phyloP scores from a whole-genome alignment of 2,113 vertebrate species.

The Pygoscelis antarcticus region DNA sequence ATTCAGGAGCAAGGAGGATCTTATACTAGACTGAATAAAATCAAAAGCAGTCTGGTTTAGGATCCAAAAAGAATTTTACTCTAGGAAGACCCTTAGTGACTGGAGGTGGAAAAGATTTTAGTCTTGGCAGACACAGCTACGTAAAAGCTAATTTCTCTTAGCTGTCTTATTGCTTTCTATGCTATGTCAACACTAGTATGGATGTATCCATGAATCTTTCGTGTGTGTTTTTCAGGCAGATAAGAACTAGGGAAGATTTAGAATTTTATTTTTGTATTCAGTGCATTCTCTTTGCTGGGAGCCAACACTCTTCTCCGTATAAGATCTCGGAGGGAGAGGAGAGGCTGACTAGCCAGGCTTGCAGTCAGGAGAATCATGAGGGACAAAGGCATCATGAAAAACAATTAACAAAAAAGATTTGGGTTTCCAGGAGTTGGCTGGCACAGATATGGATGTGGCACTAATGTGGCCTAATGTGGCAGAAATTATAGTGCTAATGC shows the following conservation, averaged over 20 bases:
- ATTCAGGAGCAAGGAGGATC: conserved; percentile 36
- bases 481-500: conserved; percentile 15
- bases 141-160: conserved; percentile 30
- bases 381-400: not conserved
- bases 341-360: not conserved
- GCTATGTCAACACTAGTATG: conserved; percentile 4
- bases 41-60: conserved; percentile 18
- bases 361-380: not conserved
- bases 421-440: not conserved
- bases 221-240: not conserved
- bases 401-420: conserved; percentile 12
- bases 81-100: conserved; percentile 8
- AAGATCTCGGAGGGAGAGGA: not conserved
- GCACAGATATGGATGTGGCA: not conserved
- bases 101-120: conserved; percentile 29
- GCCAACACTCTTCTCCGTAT: not conserved
- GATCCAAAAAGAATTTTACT: conserved; percentile 15
- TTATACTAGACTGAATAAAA: conserved; percentile 21
- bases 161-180: conserved; percentile 31
- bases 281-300: not conserved
- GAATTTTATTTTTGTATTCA: not conserved
- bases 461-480: conserved; percentile 17
- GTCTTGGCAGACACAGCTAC: conserved; percentile 31
- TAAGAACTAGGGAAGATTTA: not conserved
- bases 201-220: not conserved